Evolutionary conservation across 2,888 invertebrate species (phyloP).

Genomic region (Eupeodes latifasciatus): DNA sequence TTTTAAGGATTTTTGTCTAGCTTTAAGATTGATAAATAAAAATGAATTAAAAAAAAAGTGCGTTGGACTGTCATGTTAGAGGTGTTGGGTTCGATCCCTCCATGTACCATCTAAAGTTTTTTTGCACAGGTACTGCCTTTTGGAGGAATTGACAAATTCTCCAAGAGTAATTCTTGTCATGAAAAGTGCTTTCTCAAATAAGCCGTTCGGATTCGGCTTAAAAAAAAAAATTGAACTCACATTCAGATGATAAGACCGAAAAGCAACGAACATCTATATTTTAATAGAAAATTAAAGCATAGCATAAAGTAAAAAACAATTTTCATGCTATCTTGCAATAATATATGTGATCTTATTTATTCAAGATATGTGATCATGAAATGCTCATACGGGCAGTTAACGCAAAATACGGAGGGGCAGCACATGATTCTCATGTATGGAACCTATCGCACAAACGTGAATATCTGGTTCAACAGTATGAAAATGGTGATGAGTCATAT

Average conservation of each 20-base stretch:
- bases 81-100: too few species aligned
- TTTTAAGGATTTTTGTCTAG: too few species aligned
- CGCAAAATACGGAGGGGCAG: neutral
- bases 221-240: too few species aligned
- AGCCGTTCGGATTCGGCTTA: too few species aligned
- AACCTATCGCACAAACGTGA: conserved; percentile 7
- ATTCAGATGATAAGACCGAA: neutral
- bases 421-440: conserved; percentile 18
- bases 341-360: neutral
- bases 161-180: too few species aligned
- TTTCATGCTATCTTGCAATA: neutral
- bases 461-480: neutral
- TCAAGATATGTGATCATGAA: neutral
- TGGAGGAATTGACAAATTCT: too few species aligned
- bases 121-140: too few species aligned
- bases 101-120: too few species aligned
- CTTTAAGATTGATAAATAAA: too few species aligned
- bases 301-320: neutral
- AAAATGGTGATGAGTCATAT: neutral
- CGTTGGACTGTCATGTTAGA: too few species aligned
- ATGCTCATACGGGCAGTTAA: neutral
- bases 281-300: conserved; percentile 15
- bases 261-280: neutral
- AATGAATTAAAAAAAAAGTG: too few species aligned
- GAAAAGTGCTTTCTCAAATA: too few species aligned